Percentiles rank a stretch among this genome's conserved stretches.
These are phyloP conservation scores for Chrysochloris asiatica DNA, from an alignment of 2,113 vertebrate species.

Conservation along the genomic window DNA sequence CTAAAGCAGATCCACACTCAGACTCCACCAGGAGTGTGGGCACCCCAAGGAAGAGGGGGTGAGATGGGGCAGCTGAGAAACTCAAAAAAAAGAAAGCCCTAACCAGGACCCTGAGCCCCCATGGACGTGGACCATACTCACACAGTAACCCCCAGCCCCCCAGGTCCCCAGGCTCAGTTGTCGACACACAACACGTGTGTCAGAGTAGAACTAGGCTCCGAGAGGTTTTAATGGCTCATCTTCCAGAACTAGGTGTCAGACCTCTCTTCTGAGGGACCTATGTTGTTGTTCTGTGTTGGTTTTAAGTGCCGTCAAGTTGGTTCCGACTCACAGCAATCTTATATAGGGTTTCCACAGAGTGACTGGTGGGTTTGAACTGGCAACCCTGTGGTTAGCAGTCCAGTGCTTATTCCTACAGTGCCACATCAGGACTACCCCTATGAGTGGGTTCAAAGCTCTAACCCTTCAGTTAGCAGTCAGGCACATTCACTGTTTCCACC, in stretches of 20 bases:
- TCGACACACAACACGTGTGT: neutral
- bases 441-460: neutral
- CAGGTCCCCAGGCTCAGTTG: too few species aligned
- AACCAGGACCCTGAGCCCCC: neutral
- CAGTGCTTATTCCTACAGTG: too few species aligned
- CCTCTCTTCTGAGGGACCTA: neutral
- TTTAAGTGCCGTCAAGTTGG: too few species aligned
- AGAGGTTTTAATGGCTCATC: neutral
- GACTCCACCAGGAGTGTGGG: neutral
- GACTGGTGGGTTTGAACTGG: too few species aligned
- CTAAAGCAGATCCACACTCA: fast-evolving
- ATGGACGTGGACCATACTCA: too few species aligned
- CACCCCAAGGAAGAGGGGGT: neutral
- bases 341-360: too few species aligned
- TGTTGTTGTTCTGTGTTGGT: too few species aligned
- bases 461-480: neutral
- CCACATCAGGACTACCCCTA: too few species aligned
- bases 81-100: neutral
- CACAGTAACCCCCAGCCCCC: neutral
- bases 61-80: too few species aligned
- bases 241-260: neutral
- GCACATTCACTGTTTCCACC: neutral
- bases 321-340: too few species aligned
- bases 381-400: too few species aligned
- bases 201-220: neutral